A percentile compares a stretch with the other conserved stretches of the same genome.
phyloP scores from a whole-genome alignment of 2,888 invertebrate species.

The Argyresthia albistria region DNA sequence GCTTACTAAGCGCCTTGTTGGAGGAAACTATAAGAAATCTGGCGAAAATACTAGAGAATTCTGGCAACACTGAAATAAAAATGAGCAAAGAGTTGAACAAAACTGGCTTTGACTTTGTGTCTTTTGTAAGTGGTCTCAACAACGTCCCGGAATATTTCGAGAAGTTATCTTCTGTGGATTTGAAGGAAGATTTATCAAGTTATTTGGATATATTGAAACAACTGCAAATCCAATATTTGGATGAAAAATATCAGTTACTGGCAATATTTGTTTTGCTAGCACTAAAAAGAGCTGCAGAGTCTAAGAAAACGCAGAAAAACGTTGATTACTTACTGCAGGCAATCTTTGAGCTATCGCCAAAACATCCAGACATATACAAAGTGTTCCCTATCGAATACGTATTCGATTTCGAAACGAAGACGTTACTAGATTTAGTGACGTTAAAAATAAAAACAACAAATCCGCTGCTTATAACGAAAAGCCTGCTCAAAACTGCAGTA shows the following conservation, averaged over 20 bases:
- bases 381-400: constrained; percentile 43
- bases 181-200: constrained; percentile 24
- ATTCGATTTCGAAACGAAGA: constrained; percentile 40
- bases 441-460: constrained; percentile 47
- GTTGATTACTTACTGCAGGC: constrained; percentile 40
- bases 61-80: constrained; percentile 15
- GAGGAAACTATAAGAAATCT: constrained; percentile 41
- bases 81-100: constrained; percentile 39
- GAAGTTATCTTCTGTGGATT: constrained; percentile 19
- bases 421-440: constrained; percentile 37
- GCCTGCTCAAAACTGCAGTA: constrained; percentile 44
- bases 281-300: constrained; percentile 41
- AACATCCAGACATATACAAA: constrained; percentile 53
- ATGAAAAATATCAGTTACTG: constrained; percentile 50
- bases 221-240: constrained; percentile 44
- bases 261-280: constrained; percentile 42
- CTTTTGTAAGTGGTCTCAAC: constrained; percentile 28
- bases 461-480: constrained; percentile 35
- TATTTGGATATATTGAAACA: constrained; percentile 38
- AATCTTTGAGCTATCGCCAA: constrained; percentile 47
- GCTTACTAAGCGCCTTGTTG: constrained; percentile 34
- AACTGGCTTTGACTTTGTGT: constrained; percentile 32
- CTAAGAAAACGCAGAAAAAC: constrained; percentile 36
- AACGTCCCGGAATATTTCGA: constrained; percentile 30
- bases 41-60: constrained; percentile 36